These are phyloP conservation scores for Amblyjoppa fuscipennis DNA, from an alignment of 2,888 invertebrate genomes.

Conservation along the genomic window DNA sequence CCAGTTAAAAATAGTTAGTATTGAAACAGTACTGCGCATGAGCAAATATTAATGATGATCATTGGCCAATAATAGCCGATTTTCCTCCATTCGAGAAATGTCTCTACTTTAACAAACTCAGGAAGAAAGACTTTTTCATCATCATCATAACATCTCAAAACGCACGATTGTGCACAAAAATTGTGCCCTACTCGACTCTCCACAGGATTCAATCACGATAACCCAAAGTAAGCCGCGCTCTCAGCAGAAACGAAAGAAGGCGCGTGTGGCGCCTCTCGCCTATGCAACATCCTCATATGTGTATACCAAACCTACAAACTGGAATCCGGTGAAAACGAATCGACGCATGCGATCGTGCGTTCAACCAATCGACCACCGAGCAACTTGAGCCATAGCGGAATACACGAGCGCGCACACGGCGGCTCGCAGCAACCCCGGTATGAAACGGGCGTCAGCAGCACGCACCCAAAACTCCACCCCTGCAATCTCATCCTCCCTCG, in stretches of 20 bases:
- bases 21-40: no score
- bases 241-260: not conserved
- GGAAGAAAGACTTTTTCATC: no score
- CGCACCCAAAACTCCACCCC: slow-evolving; percentile 39
- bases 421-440: not conserved
- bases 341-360: slow-evolving; percentile 45
- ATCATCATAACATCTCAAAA: no score
- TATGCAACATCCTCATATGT: not conserved
- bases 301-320: slow-evolving; percentile 9
- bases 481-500: slow-evolving; percentile 59
- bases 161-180: no score
- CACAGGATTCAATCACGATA: no score
- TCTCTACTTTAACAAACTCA: no score
- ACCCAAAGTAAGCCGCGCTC: not conserved
- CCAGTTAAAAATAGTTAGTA: no score
- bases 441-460: not conserved
- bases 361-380: slow-evolving; percentile 43
- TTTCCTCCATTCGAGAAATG: no score
- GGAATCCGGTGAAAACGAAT: slow-evolving; percentile 27
- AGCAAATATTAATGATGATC: no score
- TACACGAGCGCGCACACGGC: slow-evolving; percentile 20
- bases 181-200: no score
- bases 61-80: no score
- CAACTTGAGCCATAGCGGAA: slow-evolving; percentile 20
- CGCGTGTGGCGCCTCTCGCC: not conserved